Evolutionary conservation across 2,888 invertebrate species (phyloP).

Genomic region (Diachrysia chrysitis): DNA sequence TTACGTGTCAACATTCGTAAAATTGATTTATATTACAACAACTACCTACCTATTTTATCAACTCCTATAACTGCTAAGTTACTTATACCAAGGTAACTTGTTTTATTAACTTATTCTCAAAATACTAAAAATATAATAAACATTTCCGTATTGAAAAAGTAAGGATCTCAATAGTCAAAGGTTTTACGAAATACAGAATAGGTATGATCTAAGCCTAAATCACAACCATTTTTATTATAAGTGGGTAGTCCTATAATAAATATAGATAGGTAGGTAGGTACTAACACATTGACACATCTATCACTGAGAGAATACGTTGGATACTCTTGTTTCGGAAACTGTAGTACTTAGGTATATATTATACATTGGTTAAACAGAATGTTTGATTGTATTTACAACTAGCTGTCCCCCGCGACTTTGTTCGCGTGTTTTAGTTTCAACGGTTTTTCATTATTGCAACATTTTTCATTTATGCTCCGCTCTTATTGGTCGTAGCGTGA

Average conservation of each 20-base stretch:
- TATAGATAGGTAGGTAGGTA: background rate
- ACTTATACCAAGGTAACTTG: background rate
- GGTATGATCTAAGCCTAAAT: background rate
- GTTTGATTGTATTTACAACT: background rate
- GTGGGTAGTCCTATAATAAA: too few relatives aligned
- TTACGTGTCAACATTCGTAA: background rate
- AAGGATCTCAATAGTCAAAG: background rate
- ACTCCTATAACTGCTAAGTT: background rate
- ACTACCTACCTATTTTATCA: too few relatives aligned
- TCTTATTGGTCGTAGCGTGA: too few relatives aligned
- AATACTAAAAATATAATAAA: background rate
- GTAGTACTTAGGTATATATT: too few relatives aligned
- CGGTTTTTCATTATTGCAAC: too few relatives aligned
- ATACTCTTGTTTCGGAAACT: background rate
- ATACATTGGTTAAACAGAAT: too few relatives aligned
- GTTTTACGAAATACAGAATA: background rate
- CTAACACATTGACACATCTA: background rate
- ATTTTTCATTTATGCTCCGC: too few relatives aligned
- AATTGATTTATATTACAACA: constrained; percentile 2
- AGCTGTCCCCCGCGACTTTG: too few relatives aligned
- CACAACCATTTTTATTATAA: background rate
- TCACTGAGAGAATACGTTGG: background rate
- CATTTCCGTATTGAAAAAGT: too few relatives aligned
- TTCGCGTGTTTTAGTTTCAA: too few relatives aligned
- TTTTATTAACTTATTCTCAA: background rate